These are phyloP conservation scores for Carduelis carduelis DNA, from an alignment of 2,797 vertebrate genomes.

Conservation along the genomic window DNA sequence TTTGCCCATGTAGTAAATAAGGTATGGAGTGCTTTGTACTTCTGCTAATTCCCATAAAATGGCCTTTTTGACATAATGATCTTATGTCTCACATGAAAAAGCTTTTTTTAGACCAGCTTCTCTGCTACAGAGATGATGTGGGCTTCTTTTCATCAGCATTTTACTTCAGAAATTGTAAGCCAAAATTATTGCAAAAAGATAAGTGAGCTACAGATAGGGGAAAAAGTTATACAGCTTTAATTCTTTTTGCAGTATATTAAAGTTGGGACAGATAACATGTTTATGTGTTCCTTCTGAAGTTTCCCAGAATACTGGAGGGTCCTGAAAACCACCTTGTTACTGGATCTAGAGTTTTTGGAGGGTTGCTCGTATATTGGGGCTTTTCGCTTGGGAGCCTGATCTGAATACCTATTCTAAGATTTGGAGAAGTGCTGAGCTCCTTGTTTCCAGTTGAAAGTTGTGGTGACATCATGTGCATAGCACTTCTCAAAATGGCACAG, in stretches of 20 bases:
- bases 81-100: accelerated
- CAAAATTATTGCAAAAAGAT: not conserved
- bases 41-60: not conserved
- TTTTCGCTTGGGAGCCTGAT: not conserved
- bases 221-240: not conserved
- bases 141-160: not conserved
- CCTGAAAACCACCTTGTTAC: not conserved
- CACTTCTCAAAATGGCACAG: not conserved
- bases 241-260: not conserved
- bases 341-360: not conserved
- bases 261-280: not conserved
- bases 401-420: not conserved
- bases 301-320: not conserved
- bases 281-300: not conserved
- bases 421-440: constrained; percentile 45
- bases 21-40: not conserved
- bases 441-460: constrained; percentile 5
- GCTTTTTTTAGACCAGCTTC: not conserved
- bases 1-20: not conserved
- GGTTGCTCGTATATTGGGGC: not conserved
- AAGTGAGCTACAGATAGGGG: not conserved
- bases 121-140: not conserved
- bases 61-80: not conserved
- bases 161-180: not conserved
- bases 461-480: not conserved